phyloP scores from a whole-genome alignment of 2,797 vertebrate genomes.

The Alcedo quadribrachys region DNA sequence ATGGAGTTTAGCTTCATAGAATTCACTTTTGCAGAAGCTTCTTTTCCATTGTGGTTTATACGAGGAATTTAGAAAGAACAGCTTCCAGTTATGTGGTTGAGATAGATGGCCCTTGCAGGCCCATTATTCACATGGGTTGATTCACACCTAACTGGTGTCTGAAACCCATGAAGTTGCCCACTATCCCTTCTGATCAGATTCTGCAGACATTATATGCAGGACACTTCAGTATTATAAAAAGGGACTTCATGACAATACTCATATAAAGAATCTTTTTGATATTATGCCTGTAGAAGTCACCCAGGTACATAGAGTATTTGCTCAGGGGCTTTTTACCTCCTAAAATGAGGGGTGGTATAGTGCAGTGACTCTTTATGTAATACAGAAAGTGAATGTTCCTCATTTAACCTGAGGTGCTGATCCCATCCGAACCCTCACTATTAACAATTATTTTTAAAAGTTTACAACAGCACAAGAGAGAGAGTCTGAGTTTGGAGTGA shows the following conservation, averaged over 20 bases:
- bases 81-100: background rate
- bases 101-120: background rate
- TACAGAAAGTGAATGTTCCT: background rate
- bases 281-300: background rate
- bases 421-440: background rate
- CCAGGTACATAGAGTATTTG: background rate
- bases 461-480: conserved; percentile 28
- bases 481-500: background rate
- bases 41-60: background rate
- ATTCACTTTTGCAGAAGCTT: background rate
- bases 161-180: background rate
- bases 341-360: background rate
- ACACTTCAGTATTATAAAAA: background rate
- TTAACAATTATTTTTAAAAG: conserved; percentile 42
- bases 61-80: background rate
- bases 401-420: background rate
- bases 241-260: background rate
- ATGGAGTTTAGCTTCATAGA: background rate
- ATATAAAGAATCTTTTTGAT: background rate
- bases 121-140: background rate
- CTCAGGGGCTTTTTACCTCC: background rate
- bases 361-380: background rate
- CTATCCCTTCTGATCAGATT: background rate
- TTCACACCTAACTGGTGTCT: background rate
- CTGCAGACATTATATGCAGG: background rate